A percentile compares a stretch with the other conserved stretches of the same genome.
These are phyloP conservation scores for Gallinago paraguaiae DNA, from an alignment of 2,113 vertebrate species.

Conservation along the genomic window DNA sequence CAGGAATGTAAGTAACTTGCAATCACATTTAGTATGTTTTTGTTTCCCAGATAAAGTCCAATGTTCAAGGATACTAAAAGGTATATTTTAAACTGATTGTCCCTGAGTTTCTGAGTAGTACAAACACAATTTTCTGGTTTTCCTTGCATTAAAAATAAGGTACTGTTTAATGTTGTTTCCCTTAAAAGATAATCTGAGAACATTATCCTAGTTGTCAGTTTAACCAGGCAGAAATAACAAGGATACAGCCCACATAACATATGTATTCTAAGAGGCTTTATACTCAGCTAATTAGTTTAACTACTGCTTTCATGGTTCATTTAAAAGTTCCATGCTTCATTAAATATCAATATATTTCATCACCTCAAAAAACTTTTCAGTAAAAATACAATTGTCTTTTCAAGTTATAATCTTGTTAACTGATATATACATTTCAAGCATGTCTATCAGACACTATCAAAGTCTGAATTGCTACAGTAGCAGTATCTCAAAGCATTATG, in stretches of 20 bases:
- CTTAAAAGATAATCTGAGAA: constrained; percentile 23
- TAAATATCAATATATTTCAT: constrained; percentile 83
- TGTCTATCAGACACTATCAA: constrained; percentile 55
- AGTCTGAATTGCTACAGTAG: constrained; percentile 37
- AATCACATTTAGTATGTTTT: neutral
- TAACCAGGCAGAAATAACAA: constrained; percentile 73
- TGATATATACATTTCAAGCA: constrained; percentile 67
- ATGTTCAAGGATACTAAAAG: neutral
- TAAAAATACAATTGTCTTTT: constrained; percentile 66
- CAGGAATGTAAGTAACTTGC: neutral
- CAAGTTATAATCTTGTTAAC: constrained; percentile 71
- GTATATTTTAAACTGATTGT: constrained; percentile 52
- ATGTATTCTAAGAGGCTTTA: constrained; percentile 75
- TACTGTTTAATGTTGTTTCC: constrained; percentile 11
- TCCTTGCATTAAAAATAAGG: neutral
- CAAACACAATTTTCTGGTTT: constrained; percentile 47
- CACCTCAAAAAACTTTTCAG: constrained; percentile 55
- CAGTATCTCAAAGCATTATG: constrained; percentile 33
- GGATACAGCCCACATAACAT: constrained; percentile 54
- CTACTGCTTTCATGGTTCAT: constrained; percentile 78
- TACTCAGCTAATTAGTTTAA: constrained; percentile 85
- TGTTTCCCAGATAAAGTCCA: neutral
- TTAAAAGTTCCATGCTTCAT: constrained; percentile 81
- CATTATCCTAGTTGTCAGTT: constrained; percentile 45
- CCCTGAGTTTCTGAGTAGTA: constrained; percentile 30